Conservation (phyloP, 2,113 vertebrate species). For the Xiphophorus hellerii region DNA sequence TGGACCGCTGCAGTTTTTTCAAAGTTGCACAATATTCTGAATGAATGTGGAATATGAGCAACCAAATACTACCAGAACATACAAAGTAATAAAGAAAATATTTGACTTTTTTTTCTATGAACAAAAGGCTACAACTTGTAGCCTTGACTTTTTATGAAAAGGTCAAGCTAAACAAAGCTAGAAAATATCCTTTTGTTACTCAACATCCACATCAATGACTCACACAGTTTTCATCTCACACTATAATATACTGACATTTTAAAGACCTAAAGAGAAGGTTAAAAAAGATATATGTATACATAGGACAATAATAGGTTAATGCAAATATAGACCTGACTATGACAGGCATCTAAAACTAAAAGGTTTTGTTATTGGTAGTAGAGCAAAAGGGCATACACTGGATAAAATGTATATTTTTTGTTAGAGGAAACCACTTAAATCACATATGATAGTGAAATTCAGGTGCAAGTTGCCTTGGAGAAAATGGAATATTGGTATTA, state of each 20-base stretch:
- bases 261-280: background rate
- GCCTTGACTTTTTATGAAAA: background rate
- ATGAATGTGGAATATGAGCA: background rate
- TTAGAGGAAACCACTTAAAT: background rate
- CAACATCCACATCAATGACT: background rate
- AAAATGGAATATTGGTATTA: background rate
- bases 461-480: background rate
- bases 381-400: background rate
- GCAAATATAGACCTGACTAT: background rate
- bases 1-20: background rate
- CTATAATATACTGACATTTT: background rate
- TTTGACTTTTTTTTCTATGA: background rate
- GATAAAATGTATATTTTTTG: slow-evolving; percentile 6
- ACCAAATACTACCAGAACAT: background rate
- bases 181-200: background rate
- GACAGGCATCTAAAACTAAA: background rate
- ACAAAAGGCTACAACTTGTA: too few species aligned
- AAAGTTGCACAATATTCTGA: background rate
- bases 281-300: background rate
- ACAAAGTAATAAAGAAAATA: background rate
- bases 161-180: background rate
- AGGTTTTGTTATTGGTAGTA: background rate
- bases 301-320: background rate
- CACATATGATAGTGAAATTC: background rate
- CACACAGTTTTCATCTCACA: background rate